Conservation (phyloP, 1,140 invertebrate genomes). For the Cotesia glomerata region DNA sequence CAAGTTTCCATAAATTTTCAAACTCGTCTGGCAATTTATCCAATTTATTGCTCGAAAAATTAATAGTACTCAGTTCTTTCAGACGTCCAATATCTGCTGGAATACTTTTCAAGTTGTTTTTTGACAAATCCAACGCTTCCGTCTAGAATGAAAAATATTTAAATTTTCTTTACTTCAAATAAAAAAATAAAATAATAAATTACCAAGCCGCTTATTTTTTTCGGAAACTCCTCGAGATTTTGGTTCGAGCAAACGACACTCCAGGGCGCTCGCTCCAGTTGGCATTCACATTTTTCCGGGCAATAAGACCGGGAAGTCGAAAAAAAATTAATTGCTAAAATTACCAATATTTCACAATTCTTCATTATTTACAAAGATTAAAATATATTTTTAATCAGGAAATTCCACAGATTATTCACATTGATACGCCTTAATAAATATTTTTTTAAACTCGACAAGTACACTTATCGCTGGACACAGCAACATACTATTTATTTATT, state of each 20-base stretch:
- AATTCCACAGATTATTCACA: no score
- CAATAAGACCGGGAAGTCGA: conserved; percentile 25
- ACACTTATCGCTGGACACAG: no score
- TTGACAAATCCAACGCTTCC: conserved; percentile 51
- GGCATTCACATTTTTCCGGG: conserved; percentile 42
- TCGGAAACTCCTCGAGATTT: conserved; percentile 40
- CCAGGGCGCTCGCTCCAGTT: conserved; percentile 35
- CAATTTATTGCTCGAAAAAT: conserved; percentile 50
- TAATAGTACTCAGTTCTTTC: conserved; percentile 44
- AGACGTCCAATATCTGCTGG: conserved; percentile 42
- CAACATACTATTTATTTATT: no score
- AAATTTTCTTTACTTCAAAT: background rate
- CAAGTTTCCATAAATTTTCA: conserved; percentile 39
- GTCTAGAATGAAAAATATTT: conserved; percentile 34
- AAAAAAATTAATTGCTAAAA: background rate
- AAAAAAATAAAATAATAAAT: conserved; percentile 7
- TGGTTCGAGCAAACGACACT: conserved; percentile 40
- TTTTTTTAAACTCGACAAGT: no score
- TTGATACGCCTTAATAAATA: no score
- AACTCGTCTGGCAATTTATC: conserved; percentile 42
- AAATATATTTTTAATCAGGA: background rate
- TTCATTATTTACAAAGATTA: background rate
- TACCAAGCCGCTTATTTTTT: conserved; percentile 41
- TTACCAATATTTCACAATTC: background rate
- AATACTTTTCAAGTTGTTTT: conserved; percentile 44